phyloP scores from a whole-genome alignment of 2,113 vertebrate genomes.

The Centropus bengalensis region DNA sequence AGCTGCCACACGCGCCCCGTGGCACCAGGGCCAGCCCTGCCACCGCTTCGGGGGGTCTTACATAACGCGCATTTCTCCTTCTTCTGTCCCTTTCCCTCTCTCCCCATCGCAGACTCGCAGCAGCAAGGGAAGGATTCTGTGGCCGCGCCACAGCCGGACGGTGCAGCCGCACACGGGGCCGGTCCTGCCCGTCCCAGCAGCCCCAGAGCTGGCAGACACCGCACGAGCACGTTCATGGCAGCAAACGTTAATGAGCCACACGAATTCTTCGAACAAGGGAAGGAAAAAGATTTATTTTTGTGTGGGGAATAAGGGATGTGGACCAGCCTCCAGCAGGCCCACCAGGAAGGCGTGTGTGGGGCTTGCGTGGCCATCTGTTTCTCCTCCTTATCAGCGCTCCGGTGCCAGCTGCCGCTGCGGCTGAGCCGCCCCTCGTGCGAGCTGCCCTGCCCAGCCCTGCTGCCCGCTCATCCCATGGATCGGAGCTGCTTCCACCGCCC shows the following conservation, averaged over 20 bases:
- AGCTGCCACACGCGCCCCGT: neutral
- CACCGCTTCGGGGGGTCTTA: neutral
- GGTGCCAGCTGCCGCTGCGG: constrained; percentile 57
- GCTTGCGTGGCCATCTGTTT: constrained; percentile 58
- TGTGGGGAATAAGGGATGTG: constrained; percentile 38
- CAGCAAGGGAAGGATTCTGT: neutral
- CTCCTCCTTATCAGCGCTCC: constrained; percentile 48
- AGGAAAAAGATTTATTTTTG: constrained; percentile 41
- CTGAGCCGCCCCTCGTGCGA: constrained; percentile 6
- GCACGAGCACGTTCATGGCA: neutral
- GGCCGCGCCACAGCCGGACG: fast-evolving
- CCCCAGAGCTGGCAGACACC: fast-evolving
- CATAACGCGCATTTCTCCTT: neutral
- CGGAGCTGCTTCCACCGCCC: neutral
- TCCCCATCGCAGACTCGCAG: neutral
- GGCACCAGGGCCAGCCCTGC: neutral
- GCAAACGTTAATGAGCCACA: constrained; percentile 21
- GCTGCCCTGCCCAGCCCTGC: neutral
- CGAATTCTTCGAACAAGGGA: constrained; percentile 26
- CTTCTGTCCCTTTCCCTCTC: neutral
- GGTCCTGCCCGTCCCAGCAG: neutral
- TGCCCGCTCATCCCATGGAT: constrained; percentile 7
- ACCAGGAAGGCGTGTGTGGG: constrained; percentile 60
- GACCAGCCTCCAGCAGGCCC: constrained; percentile 59
- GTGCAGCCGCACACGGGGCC: neutral